Evolutionary conservation across 2,797 vertebrate species (phyloP), one percentile per base, ranked within the genome.

Genomic region (Enteromius paludinosus): DNA sequence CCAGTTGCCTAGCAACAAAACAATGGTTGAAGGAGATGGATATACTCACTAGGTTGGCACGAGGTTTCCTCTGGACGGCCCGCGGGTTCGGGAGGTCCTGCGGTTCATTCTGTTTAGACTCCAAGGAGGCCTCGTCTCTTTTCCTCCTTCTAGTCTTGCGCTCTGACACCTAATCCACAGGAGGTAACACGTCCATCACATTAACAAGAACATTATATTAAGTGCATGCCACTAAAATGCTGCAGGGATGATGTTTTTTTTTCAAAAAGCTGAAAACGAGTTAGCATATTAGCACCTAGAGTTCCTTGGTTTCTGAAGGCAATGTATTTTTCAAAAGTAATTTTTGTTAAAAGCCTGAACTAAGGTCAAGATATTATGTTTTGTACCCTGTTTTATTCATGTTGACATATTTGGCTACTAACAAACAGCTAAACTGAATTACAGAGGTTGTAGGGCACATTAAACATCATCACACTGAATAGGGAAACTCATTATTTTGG

Each of bases 91-190:
- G 14, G 15, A 35, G 18, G 0, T 91, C 86, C 52, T 87, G 81
- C 0, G 4, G 75, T 0, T 69, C 73, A 30, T 52, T 82, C 43
- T 86, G 80, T 7, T 89, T 56, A 35, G 68, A 15, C 25, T 59
- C 35, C 5, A 49, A 20, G 56, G 56, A 80, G 4, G 18, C 88
- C 38, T 93, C 88, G 0, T 94, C 89, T 71, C 83, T 93, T 82
- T 90, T 93, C 82, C 84, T 92, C 71, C 72, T 87, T 64, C 52
- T 85, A 43, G 41, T 66, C 0, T 18, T 80, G 41, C 83, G 87
- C 49, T 90, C 78, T 28, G 90, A 87, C 41, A 93, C 87, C 96
- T 96, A 77, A 43, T 17, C 56, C 54, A 79, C 17, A 75, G 6
- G 11, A 54, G 47, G 25, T 15, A 74, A 52, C 41, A 56, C 11